Base-by-base conservation (phyloP, 2,113 vertebrate genomes). In the Microtus pennsylvanicus region DNA sequence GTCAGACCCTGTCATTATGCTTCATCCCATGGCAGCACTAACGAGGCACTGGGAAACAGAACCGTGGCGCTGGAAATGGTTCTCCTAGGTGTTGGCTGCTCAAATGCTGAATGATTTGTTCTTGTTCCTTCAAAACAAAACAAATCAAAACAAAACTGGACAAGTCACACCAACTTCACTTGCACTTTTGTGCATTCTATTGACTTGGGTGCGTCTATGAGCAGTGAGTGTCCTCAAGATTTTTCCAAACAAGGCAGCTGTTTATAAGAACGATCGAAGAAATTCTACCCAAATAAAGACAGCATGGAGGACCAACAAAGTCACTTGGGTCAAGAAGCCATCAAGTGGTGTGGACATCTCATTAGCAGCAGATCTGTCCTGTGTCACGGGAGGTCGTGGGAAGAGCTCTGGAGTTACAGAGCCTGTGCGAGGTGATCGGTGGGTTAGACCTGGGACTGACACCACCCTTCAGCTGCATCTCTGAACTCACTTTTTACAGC, bases 241-340 rank as follows among this genome's bases (percentile, higher is more conserved):
- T 50, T 90, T 96, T 95, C 58, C 45, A 88, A 90, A 93, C 38
- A n/a, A 88, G 76, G 69, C 26, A 89, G 75, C 85, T 70, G 11
- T 10, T 92, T 91, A 21, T n/a, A 83, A 87, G 55, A 16, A 78
- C 8, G 3, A 30, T 30, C 33, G 12, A 85, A 94, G 61, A 83
- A 89, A 58, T 67, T 88, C 83, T 86, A 65, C 45, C 38, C 24
- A 67, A 94, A 11, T 63, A 70, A 77, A 82, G 28, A 50, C 5
- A 33, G 89, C 16, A 42, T 22, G 67, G 75, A 91, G n/a, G 24
- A 87, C 50, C 88, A 69, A 95, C 88, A 61, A 88, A 92, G 28
- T 85, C 58, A 87, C 19, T 47, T 10, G 14, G n/a, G 81, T 87
- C 28, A 87, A 94, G 91, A 95, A 87, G 47, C 21, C 33, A 91